Conservation (phyloP, 2,113 vertebrate species). For the Ameiurus melas region DNA sequence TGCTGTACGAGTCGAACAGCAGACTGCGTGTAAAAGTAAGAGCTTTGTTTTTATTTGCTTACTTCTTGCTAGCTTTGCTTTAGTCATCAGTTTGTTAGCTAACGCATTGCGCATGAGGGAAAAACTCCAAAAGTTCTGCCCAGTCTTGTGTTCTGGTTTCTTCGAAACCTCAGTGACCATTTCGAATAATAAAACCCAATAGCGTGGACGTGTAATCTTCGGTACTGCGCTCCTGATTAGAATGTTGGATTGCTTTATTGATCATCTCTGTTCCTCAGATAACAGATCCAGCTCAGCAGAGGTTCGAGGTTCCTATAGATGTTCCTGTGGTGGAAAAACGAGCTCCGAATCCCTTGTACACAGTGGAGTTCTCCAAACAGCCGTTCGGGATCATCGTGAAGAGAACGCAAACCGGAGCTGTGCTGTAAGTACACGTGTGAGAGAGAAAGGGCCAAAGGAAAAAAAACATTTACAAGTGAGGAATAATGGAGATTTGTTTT, state of each 20-base stretch:
- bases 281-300: conserved; percentile 69
- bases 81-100: not conserved
- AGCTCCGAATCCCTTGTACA: conserved; percentile 70
- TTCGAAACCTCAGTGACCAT: too few species aligned
- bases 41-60: not conserved
- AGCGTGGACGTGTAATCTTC: too few species aligned
- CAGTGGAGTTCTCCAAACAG: conserved; percentile 72
- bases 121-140: too few species aligned
- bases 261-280: conserved; percentile 65
- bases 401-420: conserved; percentile 64
- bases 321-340: conserved; percentile 68
- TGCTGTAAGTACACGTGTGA: conserved; percentile 68
- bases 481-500: not conserved
- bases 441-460: not conserved
- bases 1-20: conserved; percentile 74
- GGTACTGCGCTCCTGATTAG: too few species aligned
- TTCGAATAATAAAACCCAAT: too few species aligned
- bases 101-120: not conserved
- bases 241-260: not conserved
- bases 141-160: too few species aligned
- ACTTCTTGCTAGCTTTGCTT: not conserved
- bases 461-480: not conserved
- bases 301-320: conserved; percentile 79
- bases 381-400: conserved; percentile 77
- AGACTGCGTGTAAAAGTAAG: conserved; percentile 81